Evolutionary conservation across 1,140 invertebrate genomes (phyloP).

Genomic region (Neoseiulus cucumeris): DNA sequence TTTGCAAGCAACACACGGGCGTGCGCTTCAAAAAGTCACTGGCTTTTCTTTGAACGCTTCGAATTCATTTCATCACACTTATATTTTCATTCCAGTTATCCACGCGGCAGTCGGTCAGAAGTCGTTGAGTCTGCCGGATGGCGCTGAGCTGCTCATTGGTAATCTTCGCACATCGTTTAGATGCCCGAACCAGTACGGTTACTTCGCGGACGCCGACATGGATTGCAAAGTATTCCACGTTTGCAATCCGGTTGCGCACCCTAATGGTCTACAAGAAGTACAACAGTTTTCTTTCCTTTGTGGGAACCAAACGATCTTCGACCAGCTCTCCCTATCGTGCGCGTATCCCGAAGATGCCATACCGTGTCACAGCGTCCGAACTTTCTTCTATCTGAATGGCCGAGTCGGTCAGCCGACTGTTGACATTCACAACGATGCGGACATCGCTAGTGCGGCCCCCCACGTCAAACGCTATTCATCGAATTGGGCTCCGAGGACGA

Average conservation of each 20-base stretch:
- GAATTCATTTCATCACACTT: no score
- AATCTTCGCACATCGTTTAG: slow-evolving; percentile 14
- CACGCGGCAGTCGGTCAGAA: background rate
- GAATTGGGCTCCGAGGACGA: background rate
- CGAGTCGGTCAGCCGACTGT: background rate
- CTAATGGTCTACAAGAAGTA: slow-evolving; percentile 5
- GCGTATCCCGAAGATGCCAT: slow-evolving; percentile 28
- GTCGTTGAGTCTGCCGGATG: slow-evolving; percentile 18
- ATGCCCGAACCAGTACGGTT: slow-evolving; percentile 14
- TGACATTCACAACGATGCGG: background rate
- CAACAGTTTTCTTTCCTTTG: slow-evolving; percentile 21
- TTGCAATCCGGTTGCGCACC: slow-evolving; percentile 13
- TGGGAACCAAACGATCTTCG: slow-evolving; percentile 19
- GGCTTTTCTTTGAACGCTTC: no score
- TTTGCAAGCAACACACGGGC: no score
- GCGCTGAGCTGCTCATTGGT: slow-evolving; percentile 16
- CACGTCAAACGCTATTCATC: background rate
- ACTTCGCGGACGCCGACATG: slow-evolving; percentile 14
- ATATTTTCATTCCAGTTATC: no score
- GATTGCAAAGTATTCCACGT: slow-evolving; percentile 17
- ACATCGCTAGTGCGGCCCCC: background rate
- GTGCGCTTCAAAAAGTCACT: no score
- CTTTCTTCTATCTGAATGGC: slow-evolving; percentile 18
- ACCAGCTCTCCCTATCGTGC: slow-evolving; percentile 24
- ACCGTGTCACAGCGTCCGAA: slow-evolving; percentile 24